phyloP scores from a whole-genome alignment of 2,113 vertebrate genomes.

The Onychostruthus taczanowskii region DNA sequence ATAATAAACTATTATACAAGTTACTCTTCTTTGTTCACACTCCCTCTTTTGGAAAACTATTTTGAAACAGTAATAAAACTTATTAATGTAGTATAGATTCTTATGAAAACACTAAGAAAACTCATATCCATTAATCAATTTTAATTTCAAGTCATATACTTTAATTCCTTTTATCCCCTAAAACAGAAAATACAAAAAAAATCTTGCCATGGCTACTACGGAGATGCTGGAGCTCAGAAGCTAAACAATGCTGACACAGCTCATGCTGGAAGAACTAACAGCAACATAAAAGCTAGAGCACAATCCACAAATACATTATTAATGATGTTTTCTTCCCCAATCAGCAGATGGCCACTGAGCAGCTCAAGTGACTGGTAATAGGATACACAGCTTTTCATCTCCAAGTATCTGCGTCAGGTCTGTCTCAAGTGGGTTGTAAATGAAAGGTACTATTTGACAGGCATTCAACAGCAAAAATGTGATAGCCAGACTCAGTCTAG shows the following conservation, averaged over 20 bases:
- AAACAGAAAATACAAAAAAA: background rate
- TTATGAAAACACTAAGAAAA: background rate
- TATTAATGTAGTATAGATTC: background rate
- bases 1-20: background rate
- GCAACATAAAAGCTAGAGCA: background rate
- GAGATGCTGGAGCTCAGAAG: background rate
- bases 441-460: background rate
- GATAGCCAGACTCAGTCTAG: background rate
- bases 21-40: background rate
- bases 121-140: background rate
- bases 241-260: background rate
- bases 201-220: background rate
- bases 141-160: background rate
- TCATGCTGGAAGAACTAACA: background rate
- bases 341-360: constrained; percentile 2
- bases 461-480: background rate
- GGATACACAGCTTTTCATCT: constrained; percentile 18
- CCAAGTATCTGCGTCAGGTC: background rate
- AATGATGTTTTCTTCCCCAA: constrained; percentile 28
- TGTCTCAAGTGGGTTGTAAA: background rate
- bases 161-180: background rate
- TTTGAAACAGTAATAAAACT: background rate
- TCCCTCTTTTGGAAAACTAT: background rate
- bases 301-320: constrained; percentile 41
- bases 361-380: constrained; percentile 16